Percentiles rank a stretch among this genome's conserved stretches.
Evolutionary conservation across 1,140 invertebrate genomes (phyloP).

Genomic region (Maconellicoccus hirsutus): DNA sequence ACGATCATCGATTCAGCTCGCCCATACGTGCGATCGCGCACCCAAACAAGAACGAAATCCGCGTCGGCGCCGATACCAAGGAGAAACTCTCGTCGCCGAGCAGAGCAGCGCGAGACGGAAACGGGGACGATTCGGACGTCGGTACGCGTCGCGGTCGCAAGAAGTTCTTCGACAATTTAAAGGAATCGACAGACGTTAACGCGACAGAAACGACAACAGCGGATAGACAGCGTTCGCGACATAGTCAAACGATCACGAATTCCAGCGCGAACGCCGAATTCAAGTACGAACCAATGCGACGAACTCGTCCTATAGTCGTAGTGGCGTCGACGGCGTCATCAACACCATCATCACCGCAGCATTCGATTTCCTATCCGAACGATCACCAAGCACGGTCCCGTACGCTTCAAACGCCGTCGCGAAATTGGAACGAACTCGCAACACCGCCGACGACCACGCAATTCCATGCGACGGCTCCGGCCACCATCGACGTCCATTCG

Average conservation of each 20-base stretch:
- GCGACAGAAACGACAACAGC: not conserved
- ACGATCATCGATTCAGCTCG: not conserved
- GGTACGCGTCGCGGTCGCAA: not conserved
- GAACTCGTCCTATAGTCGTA: no score
- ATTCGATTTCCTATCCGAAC: conserved; percentile 33
- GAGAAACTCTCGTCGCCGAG: no score
- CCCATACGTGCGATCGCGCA: not conserved
- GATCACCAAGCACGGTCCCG: not conserved
- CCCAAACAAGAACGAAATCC: not conserved
- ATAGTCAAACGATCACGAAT: not conserved
- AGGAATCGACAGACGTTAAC: not conserved
- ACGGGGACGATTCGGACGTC: not conserved
- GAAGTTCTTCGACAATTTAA: not conserved
- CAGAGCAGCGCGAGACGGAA: no score
- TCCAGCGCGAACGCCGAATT: no score
- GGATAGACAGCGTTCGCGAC: not conserved
- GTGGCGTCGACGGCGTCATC: conserved; percentile 31
- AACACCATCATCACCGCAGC: conserved; percentile 35
- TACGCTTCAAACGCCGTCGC: not conserved
- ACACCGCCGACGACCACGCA: conserved; percentile 17
- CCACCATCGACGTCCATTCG: not conserved
- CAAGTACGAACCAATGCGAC: no score
- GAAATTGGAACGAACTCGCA: conserved; percentile 6
- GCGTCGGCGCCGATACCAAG: no score
- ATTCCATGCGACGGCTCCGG: conserved; percentile 25